Evolutionary conservation across 1,140 invertebrate species (phyloP).

Genomic region (Drosophila eugracilis): DNA sequence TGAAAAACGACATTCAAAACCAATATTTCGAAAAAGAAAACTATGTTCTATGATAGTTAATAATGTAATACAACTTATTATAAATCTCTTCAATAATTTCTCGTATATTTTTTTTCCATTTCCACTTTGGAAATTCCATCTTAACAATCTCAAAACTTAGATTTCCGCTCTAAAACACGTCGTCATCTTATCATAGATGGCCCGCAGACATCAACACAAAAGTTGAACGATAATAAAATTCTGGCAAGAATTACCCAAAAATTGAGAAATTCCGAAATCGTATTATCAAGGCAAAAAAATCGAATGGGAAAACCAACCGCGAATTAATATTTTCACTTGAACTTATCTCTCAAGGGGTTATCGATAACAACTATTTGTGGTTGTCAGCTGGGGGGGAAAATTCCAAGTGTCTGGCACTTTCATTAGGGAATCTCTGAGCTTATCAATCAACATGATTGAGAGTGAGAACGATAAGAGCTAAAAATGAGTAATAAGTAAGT

Average conservation of each 20-base stretch:
- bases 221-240: not conserved
- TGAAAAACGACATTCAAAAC: too few species aligned
- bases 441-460: slow-evolving; percentile 16
- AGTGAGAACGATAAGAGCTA: slow-evolving; percentile 1
- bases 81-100: too few species aligned
- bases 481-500: too few species aligned
- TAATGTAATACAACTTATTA: too few species aligned
- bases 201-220: not conserved
- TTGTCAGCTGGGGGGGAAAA: slow-evolving; percentile 19
- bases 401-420: slow-evolving; percentile 7
- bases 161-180: not conserved
- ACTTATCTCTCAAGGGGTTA: slow-evolving; percentile 32
- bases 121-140: not conserved
- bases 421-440: not conserved
- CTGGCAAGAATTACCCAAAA: slow-evolving; percentile 7
- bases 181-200: not conserved
- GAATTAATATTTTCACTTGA: slow-evolving; percentile 24
- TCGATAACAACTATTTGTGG: slow-evolving; percentile 14
- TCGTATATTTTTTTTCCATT: too few species aligned
- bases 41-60: too few species aligned
- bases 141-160: not conserved
- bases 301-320: slow-evolving; percentile 16
- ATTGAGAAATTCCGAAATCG: slow-evolving; percentile 28
- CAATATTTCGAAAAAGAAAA: too few species aligned
- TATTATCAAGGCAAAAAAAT: slow-evolving; percentile 17